phyloP scores from a whole-genome alignment of 2,113 vertebrate genomes.

The Rhagologus leucostigma region DNA sequence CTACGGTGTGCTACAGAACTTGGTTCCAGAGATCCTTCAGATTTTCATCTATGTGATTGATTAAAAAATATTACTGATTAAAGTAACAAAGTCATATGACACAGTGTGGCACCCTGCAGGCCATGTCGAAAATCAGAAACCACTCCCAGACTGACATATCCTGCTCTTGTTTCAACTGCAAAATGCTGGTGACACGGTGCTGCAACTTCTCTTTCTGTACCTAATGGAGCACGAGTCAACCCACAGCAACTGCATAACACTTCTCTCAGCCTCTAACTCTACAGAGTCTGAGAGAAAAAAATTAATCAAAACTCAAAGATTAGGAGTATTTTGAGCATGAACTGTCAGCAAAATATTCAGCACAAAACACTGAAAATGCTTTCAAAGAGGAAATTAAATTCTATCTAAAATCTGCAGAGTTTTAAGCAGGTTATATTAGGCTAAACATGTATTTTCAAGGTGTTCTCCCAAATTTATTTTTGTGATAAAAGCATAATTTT shows the following conservation, averaged over 20 bases:
- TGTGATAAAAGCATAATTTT: background rate
- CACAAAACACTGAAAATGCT: background rate
- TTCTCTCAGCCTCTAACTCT: background rate
- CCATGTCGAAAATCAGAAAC: rapidly evolving
- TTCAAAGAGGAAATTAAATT: background rate
- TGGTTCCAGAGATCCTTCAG: background rate
- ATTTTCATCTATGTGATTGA: background rate
- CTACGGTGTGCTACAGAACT: background rate
- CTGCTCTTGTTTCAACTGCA: background rate
- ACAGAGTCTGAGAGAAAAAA: background rate
- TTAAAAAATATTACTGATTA: background rate
- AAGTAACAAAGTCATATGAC: background rate
- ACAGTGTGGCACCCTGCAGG: background rate
- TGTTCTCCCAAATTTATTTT: background rate
- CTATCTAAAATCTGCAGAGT: background rate
- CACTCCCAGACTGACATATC: background rate
- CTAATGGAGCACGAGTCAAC: background rate
- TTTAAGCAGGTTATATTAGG: background rate
- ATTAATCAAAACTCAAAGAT: background rate
- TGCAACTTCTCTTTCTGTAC: background rate
- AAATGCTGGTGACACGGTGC: background rate
- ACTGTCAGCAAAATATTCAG: background rate
- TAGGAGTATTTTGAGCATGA: background rate
- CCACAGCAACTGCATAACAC: background rate
- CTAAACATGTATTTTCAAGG: background rate